These are phyloP conservation scores for Ornithoptera alexandrae DNA, from an alignment of 2,888 invertebrate genomes.

Conservation along the genomic window DNA sequence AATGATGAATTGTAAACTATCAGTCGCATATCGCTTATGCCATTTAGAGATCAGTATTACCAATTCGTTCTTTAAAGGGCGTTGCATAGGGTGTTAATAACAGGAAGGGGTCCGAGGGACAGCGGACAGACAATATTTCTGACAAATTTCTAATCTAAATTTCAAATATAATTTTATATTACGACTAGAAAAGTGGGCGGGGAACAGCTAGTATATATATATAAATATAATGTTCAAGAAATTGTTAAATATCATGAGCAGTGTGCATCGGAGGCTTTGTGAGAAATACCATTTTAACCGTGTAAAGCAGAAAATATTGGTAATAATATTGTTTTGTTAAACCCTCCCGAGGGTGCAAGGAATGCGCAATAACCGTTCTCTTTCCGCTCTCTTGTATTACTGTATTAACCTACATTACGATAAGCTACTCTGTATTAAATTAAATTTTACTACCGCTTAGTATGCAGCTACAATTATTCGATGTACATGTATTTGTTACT, in stretches of 20 bases:
- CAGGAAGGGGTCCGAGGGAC: no score
- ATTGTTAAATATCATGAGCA: conserved; percentile 12
- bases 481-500: neutral
- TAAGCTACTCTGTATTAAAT: conserved; percentile 13
- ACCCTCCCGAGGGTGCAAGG: conserved; percentile 21
- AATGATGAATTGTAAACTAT: no score
- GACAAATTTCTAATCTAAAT: no score
- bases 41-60: no score
- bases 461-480: neutral
- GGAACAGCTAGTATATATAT: no score
- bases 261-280: conserved; percentile 21
- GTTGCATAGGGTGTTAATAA: no score
- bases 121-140: no score
- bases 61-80: no score
- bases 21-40: no score
- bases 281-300: conserved; percentile 19
- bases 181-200: no score
- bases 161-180: no score
- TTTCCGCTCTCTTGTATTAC: conserved; percentile 13
- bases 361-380: conserved; percentile 12
- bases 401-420: conserved; percentile 21
- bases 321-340: conserved; percentile 28
- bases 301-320: conserved; percentile 23
- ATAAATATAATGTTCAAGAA: conserved; percentile 2
- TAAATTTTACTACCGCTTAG: conserved; percentile 12